These are phyloP conservation scores for Charaxes varanes DNA, from an alignment of 1,140 invertebrate species.

Conservation along the genomic window DNA sequence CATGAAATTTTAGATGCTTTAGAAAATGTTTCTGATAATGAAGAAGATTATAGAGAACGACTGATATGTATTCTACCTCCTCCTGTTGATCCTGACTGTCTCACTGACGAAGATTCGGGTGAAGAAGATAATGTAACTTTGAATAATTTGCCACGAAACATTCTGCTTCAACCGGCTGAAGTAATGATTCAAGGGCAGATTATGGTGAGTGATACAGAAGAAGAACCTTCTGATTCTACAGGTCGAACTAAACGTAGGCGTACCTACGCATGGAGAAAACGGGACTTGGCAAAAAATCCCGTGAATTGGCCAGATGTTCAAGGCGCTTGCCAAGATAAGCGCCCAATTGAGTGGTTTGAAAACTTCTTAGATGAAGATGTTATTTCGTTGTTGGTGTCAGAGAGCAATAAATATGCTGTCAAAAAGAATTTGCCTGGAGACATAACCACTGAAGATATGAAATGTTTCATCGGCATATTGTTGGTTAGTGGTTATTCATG, in stretches of 20 bases:
- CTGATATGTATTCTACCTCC: constrained; percentile 38
- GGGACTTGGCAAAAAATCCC: constrained; percentile 35
- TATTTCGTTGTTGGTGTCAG: constrained; percentile 38
- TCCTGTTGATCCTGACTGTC: constrained; percentile 37
- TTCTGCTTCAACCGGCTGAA: constrained; percentile 38
- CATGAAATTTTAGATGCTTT: constrained; percentile 45
- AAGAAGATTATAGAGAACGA: constrained; percentile 33
- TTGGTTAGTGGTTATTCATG: constrained; percentile 39
- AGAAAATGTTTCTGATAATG: constrained; percentile 39
- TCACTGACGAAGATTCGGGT: constrained; percentile 38
- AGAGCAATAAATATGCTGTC: constrained; percentile 38
- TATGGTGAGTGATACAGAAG: constrained; percentile 28
- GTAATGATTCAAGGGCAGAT: constrained; percentile 33
- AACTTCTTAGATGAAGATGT: constrained; percentile 41
- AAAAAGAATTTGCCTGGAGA: constrained; percentile 39
- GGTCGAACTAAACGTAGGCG: constrained; percentile 38
- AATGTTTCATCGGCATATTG: constrained; percentile 45
- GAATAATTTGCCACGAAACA: constrained; percentile 40
- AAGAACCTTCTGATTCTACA: constrained; percentile 37
- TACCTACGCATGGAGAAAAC: constrained; percentile 38
- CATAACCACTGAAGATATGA: constrained; percentile 44
- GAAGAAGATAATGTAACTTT: constrained; percentile 38
- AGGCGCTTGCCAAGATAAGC: constrained; percentile 34
- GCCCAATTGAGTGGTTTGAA: constrained; percentile 39
- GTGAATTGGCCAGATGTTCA: constrained; percentile 39